Percentiles rank a stretch among this genome's conserved stretches.
These are phyloP conservation scores for Pelecanoides urinatrix DNA, from an alignment of 2,113 vertebrate species.

Conservation along the genomic window DNA sequence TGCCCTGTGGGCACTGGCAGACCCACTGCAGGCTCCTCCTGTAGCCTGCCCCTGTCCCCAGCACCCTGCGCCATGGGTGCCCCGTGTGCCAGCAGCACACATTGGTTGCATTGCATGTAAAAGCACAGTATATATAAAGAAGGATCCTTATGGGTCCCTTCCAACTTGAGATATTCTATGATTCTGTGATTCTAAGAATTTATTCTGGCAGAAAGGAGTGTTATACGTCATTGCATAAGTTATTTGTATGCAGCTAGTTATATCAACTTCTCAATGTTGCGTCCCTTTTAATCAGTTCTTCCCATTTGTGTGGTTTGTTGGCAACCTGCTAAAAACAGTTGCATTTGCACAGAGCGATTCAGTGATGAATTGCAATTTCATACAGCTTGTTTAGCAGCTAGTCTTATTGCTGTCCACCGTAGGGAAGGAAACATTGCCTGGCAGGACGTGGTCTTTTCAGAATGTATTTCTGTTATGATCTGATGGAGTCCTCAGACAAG, in stretches of 20 bases:
- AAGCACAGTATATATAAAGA: not conserved
- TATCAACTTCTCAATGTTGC: not conserved
- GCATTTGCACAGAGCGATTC: not conserved
- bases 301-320: not conserved
- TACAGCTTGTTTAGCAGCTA: not conserved
- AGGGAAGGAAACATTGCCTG: not conserved
- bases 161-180: not conserved
- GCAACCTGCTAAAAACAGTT: not conserved
- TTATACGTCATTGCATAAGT: rapidly evolving
- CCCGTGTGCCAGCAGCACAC: rapidly evolving
- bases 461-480: not conserved
- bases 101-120: not conserved
- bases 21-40: not conserved
- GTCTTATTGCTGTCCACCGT: not conserved
- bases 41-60: not conserved
- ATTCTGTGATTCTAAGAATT: not conserved
- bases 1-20: not conserved
- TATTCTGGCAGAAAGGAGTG: not conserved
- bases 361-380: not conserved
- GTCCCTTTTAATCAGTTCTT: not conserved
- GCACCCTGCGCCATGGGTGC: not conserved
- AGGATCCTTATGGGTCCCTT: not conserved
- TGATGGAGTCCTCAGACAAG: not conserved
- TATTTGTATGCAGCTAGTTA: not conserved
- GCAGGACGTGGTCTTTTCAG: not conserved